These are phyloP conservation scores for Eupithecia exiguata DNA, from an alignment of 2,888 invertebrate genomes.

Conservation along the genomic window DNA sequence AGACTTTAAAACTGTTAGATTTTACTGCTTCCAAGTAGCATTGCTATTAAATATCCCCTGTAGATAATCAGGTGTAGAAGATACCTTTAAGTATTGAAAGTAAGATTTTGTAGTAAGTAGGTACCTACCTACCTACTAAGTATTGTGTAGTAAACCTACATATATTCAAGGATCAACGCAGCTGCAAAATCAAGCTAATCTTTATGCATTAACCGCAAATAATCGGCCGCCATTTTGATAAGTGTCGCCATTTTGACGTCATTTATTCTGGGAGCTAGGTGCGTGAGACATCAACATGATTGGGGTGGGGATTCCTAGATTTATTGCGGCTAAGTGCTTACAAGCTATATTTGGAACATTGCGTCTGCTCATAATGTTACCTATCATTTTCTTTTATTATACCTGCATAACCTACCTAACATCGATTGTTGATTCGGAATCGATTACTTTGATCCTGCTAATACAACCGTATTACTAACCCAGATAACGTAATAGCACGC, in stretches of 20 bases:
- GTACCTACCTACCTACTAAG: too few relatives aligned
- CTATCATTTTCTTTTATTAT: background rate
- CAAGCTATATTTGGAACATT: slow-evolving; percentile 9
- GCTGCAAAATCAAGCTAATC: background rate
- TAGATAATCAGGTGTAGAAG: too few relatives aligned
- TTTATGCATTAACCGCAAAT: slow-evolving; percentile 51
- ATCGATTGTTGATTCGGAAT: background rate
- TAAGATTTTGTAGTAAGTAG: too few relatives aligned
- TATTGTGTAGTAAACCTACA: too few relatives aligned
- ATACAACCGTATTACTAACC: background rate
- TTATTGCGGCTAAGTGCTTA: slow-evolving; percentile 29
- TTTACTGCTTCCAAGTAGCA: too few relatives aligned
- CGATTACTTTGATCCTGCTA: background rate
- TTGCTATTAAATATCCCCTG: too few relatives aligned
- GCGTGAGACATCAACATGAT: slow-evolving; percentile 38
- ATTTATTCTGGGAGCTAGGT: slow-evolving; percentile 26
- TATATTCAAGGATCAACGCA: background rate
- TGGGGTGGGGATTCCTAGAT: slow-evolving; percentile 36
- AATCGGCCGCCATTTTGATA: slow-evolving; percentile 53
- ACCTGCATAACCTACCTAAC: background rate
- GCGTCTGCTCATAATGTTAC: background rate
- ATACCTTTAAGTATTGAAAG: too few relatives aligned
- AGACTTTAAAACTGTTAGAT: too few relatives aligned
- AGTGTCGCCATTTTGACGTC: slow-evolving; percentile 52
- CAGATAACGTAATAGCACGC: slow-evolving; percentile 4